phyloP scores from a whole-genome alignment of 2,797 vertebrate species.

The Lycodopsis pacificus region DNA sequence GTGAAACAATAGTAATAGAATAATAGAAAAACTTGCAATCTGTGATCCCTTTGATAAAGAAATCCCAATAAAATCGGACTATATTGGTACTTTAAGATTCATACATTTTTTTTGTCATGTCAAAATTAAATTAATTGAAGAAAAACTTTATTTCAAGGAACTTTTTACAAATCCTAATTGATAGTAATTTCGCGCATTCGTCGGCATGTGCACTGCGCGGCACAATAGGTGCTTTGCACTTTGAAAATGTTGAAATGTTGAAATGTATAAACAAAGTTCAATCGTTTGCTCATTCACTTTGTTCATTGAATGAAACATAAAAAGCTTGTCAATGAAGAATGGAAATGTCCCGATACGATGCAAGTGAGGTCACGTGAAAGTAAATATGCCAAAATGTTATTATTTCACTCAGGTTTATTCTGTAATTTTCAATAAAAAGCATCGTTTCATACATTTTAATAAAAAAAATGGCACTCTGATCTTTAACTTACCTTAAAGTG shows the following conservation, averaged over 20 bases:
- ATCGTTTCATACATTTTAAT: not conserved
- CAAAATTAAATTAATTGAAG: not conserved
- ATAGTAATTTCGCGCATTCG: not conserved
- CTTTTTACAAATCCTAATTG: not conserved
- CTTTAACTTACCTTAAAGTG: not conserved
- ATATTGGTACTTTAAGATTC: not conserved
- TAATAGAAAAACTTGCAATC: rapidly evolving
- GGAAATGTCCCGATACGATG: not conserved
- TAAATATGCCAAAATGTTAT: not conserved
- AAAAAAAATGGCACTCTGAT: not conserved
- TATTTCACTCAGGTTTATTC: not conserved
- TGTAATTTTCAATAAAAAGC: not conserved
- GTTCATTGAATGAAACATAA: not conserved
- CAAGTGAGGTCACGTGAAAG: not conserved
- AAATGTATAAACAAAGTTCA: not conserved
- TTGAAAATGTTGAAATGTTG: not conserved
- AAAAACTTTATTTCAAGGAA: not conserved
- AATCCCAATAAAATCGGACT: not conserved
- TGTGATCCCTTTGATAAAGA: not conserved
- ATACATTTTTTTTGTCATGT: not conserved
- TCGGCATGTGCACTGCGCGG: too few relatives aligned
- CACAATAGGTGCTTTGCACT: not conserved
- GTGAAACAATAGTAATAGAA: not conserved
- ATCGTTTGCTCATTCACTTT: not conserved
- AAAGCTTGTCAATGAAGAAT: not conserved